A percentile compares a stretch with the other conserved stretches of the same genome.
Evolutionary conservation across 2,113 vertebrate species (phyloP).

Genomic region (Uria aalge): DNA sequence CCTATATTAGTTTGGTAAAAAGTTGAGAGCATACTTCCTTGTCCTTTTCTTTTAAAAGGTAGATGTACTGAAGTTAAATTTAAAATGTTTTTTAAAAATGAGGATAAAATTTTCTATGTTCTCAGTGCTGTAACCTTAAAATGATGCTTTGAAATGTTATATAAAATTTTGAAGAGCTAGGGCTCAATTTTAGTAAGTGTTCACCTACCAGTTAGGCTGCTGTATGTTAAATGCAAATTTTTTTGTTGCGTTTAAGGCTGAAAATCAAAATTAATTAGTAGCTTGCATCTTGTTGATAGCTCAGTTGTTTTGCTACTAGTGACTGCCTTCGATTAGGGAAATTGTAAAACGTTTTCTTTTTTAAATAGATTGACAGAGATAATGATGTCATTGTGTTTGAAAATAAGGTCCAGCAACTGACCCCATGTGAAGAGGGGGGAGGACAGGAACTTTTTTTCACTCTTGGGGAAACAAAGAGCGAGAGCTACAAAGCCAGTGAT

Average conservation of each 20-base stretch:
- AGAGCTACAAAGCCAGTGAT: not conserved
- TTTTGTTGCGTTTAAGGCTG: not conserved
- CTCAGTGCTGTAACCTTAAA: not conserved
- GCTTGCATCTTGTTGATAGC: not conserved
- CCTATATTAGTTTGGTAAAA: not conserved
- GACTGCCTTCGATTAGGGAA: not conserved
- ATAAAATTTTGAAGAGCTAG: not conserved
- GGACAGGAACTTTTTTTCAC: not conserved
- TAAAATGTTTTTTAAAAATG: rapidly evolving
- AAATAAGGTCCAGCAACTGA: not conserved
- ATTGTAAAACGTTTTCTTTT: not conserved
- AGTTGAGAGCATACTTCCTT: not conserved
- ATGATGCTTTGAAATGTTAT: not conserved
- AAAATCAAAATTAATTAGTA: not conserved
- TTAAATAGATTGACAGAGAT: not conserved
- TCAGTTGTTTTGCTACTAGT: not conserved
- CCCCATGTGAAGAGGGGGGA: not conserved
- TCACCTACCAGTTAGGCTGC: not conserved
- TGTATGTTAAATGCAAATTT: not conserved
- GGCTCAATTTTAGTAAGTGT: not conserved
- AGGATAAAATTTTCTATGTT: not conserved
- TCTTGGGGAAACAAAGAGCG: not conserved
- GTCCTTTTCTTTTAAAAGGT: not conserved
- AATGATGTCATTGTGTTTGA: not conserved
- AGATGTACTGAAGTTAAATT: not conserved